Percentiles rank a stretch among this genome's conserved stretches.
phyloP scores from a whole-genome alignment of 1,140 invertebrate species.

The Scaptomyza pallida region DNA sequence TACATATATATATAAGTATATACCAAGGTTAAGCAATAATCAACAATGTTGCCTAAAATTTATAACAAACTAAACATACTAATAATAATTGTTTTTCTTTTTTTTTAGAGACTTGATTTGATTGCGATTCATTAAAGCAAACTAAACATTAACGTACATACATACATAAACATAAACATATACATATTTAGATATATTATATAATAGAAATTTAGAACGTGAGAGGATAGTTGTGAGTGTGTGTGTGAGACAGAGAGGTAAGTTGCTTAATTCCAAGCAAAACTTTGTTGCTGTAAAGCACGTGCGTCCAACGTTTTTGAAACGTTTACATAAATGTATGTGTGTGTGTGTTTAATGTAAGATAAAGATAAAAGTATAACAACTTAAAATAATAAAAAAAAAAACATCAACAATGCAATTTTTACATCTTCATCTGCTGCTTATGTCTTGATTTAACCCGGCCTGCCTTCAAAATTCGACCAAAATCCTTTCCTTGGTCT shows the following conservation, averaged over 20 bases:
- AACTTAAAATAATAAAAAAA: slow-evolving; percentile 54
- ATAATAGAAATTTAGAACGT: neutral
- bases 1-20: slow-evolving; percentile 21
- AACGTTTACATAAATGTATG: slow-evolving; percentile 29
- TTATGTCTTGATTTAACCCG: slow-evolving; percentile 17
- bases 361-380: no score
- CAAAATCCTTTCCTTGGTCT: neutral
- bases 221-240: neutral
- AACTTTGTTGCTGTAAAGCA: slow-evolving; percentile 34
- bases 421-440: neutral
- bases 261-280: slow-evolving; percentile 24
- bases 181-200: neutral
- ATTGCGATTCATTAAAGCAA: slow-evolving; percentile 4
- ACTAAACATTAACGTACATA: neutral
- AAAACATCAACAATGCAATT: slow-evolving; percentile 35
- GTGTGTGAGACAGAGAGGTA: neutral
- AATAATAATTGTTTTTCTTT: no score
- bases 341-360: slow-evolving; percentile 22
- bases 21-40: slow-evolving; percentile 70
- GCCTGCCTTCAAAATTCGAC: slow-evolving; percentile 7
- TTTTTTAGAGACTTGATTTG: slow-evolving; percentile 14
- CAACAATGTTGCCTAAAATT: slow-evolving; percentile 68
- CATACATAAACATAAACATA: neutral
- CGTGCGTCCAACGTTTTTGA: slow-evolving; percentile 52
- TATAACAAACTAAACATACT: slow-evolving; percentile 66